Conservation (phyloP, 2,888 invertebrate genomes). For the Nemotelus pantherinus region DNA sequence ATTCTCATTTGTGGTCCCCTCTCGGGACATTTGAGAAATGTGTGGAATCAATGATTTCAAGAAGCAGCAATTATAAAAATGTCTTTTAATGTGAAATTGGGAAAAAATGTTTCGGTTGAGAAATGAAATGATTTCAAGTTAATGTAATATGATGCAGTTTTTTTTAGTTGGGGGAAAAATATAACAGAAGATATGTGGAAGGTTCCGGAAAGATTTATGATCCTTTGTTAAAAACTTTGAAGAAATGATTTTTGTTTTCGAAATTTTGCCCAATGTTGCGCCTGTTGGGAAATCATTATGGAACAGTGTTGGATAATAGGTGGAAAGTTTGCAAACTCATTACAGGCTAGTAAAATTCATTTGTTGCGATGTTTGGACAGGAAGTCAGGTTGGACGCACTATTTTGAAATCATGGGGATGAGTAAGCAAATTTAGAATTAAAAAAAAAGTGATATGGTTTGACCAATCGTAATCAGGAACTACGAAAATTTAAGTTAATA, state of each 20-base stretch:
- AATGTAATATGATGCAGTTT: slow-evolving; percentile 32
- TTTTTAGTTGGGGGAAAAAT: not conserved
- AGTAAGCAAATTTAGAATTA: too few species aligned
- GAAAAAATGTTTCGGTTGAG: not conserved
- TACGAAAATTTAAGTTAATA: too few species aligned
- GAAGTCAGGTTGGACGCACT: too few species aligned
- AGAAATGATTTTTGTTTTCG: not conserved
- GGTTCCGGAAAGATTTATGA: slow-evolving; percentile 26
- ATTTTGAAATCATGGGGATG: too few species aligned
- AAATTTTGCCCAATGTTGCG: not conserved
- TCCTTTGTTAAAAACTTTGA: slow-evolving; percentile 17
- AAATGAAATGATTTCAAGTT: slow-evolving; percentile 7
- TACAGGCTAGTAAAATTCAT: not conserved
- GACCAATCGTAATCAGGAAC: too few species aligned
- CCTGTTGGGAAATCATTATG: slow-evolving; percentile 26
- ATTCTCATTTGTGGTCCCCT: slow-evolving; percentile 32
- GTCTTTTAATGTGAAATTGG: not conserved
- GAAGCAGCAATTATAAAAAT: slow-evolving; percentile 28
- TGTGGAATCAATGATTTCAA: not conserved
- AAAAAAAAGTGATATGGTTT: too few species aligned
- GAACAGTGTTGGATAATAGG: not conserved
- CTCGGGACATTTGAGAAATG: slow-evolving; percentile 12
- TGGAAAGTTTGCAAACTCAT: slow-evolving; percentile 41
- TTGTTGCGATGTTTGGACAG: not conserved
- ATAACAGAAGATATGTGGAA: not conserved